Percentiles rank a stretch among this genome's conserved stretches.
phyloP scores from a whole-genome alignment of 2,797 vertebrate genomes.

The Acanthornis magna region DNA sequence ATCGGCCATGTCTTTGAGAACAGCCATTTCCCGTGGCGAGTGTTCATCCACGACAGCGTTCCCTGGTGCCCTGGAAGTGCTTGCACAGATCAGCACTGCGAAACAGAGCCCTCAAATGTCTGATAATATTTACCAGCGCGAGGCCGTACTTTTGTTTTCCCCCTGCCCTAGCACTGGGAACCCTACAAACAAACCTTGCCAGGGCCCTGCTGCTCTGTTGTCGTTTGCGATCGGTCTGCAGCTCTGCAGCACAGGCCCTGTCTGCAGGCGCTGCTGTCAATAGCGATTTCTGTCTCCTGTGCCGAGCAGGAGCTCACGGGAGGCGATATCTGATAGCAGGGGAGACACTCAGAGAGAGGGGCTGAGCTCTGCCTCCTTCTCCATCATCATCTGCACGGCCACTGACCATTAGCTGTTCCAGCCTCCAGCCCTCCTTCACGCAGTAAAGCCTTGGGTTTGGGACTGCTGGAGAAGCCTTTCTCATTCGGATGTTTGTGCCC shows the following conservation, averaged over 20 bases:
- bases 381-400: neutral
- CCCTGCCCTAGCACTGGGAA: neutral
- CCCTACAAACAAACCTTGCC: neutral
- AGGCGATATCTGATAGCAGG: neutral
- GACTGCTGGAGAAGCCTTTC: neutral
- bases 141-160: neutral
- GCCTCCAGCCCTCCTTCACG: neutral
- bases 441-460: neutral
- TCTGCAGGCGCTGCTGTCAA: neutral
- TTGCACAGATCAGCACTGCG: neutral
- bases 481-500: neutral
- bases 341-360: neutral
- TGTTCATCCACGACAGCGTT: neutral
- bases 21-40: neutral
- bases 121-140: neutral
- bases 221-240: slow-evolving; percentile 1
- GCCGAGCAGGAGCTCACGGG: neutral
- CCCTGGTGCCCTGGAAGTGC: neutral
- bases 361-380: neutral
- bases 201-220: neutral
- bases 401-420: neutral
- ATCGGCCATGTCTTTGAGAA: neutral
- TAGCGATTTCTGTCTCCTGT: neutral
- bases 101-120: neutral
- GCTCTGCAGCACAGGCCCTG: slow-evolving; percentile 41